Base-by-base conservation (phyloP, 2,113 vertebrate genomes). In the Eleginops maclovinus region DNA sequence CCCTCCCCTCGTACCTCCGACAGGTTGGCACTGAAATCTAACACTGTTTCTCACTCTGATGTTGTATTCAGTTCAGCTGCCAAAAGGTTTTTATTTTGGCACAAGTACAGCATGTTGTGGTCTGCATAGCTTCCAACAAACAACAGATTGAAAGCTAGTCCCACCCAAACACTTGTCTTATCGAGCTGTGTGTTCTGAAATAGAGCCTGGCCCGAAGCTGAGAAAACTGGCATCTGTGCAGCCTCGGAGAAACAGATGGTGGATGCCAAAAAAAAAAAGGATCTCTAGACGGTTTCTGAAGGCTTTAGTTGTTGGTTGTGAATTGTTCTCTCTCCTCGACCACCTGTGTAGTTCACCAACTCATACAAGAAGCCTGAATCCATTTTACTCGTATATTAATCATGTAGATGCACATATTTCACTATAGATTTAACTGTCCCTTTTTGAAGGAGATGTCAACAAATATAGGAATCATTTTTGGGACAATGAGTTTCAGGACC, bases 1-100 rank as follows among this genome's bases (percentile, higher is more conserved):
- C 95, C 10, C 89, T 97, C 77, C 95, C 97, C 0, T 93, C 94
- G 8, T 97, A 97, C 85, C 95, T 95, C 65, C 92, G 96, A 82
- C 96, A 95, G 75, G 97, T 97, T 47, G 56, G 44, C n/a, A 2
- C 0, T 21, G 3, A 68, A 24, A 21, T 21, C 4, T 28, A 5
- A 4, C 6, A 2, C 1, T 0, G 1, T 6, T 26, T 17, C 67
- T 26, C 12, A 2, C 3, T 4, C n/a, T 19, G 21, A 3, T 13
- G 26, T 0, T 0, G 0, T n/a, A 16, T 22, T 60, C 16, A 16
- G 2, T 49, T 55, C 2, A 8, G 44, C 51, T 49, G 60, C 67
- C 11, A 14, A 2, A n/a, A 0, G 16, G 5, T 2, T 60, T 51
- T 31, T 6, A 31, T 72, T 17, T 51, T n/a, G 21, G 9, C 26